Evolutionary conservation across 1,140 invertebrate species (phyloP).

Genomic region (Calliphora vicina): DNA sequence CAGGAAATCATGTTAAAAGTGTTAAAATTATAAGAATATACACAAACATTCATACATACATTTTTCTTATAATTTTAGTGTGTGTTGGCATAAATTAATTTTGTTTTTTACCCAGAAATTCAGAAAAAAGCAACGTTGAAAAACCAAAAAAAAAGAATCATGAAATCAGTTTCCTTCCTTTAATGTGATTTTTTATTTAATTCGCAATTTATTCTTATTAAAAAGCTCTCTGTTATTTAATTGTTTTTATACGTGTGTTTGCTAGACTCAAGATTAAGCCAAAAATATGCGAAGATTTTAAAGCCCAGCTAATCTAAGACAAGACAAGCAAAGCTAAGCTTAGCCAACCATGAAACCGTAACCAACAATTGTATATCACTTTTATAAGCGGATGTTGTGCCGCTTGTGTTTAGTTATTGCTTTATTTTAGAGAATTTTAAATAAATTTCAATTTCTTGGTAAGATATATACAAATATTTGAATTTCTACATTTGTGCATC

Average conservation of each 20-base stretch:
- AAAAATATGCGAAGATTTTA: neutral
- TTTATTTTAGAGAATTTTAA: too few species aligned
- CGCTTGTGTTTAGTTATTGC: neutral
- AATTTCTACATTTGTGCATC: too few species aligned
- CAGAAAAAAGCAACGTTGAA: neutral
- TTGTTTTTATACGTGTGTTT: neutral
- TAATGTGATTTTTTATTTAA: neutral
- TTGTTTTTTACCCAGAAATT: neutral
- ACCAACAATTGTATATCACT: neutral
- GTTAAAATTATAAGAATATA: neutral
- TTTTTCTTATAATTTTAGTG: neutral
- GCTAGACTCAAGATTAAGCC: neutral
- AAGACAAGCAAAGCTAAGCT: neutral
- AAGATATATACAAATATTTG: too few species aligned
- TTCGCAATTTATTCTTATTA: slow-evolving; percentile 30
- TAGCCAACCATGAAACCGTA: neutral
- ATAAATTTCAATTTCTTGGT: too few species aligned
- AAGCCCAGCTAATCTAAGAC: neutral
- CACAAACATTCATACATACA: neutral
- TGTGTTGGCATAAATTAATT: neutral
- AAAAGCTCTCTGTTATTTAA: neutral
- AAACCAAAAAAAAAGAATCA: neutral
- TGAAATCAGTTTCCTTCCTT: slow-evolving; percentile 21
- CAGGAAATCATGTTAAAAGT: neutral
- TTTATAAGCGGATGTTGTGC: neutral